Percentiles rank a stretch among this genome's conserved stretches.
phyloP scores from a whole-genome alignment of 2,113 vertebrate genomes.

The Oncorhynchus masou region DNA sequence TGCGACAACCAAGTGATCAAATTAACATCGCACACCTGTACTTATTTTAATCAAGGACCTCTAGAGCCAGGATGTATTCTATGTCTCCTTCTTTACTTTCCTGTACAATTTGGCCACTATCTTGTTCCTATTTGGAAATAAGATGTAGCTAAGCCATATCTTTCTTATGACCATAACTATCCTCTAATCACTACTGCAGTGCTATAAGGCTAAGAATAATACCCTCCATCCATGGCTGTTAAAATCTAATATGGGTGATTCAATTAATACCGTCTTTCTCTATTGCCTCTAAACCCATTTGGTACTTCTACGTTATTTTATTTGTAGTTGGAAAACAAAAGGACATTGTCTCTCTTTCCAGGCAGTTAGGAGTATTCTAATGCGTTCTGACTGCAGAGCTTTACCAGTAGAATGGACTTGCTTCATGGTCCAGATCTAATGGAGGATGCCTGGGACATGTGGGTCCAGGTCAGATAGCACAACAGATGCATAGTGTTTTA shows the following conservation, averaged over 20 bases:
- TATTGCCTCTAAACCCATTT: slow-evolving; percentile 47
- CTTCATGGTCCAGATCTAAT: slow-evolving; percentile 48
- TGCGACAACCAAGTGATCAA: no score
- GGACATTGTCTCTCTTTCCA: slow-evolving; percentile 37
- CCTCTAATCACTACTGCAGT: slow-evolving; percentile 49
- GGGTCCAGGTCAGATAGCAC: slow-evolving; percentile 24
- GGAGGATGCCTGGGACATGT: slow-evolving; percentile 42
- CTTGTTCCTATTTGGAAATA: background rate
- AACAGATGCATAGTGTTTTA: slow-evolving; percentile 33
- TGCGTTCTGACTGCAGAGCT: slow-evolving; percentile 44
- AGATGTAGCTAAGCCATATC: background rate
- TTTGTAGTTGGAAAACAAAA: slow-evolving; percentile 51
- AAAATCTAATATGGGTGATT: slow-evolving; percentile 62
- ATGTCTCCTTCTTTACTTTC: background rate
- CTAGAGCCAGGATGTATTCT: no score
- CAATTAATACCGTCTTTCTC: slow-evolving; percentile 57
- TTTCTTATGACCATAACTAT: no score
- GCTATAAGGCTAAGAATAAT: background rate
- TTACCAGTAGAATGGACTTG: slow-evolving; percentile 49
- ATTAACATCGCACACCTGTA: no score
- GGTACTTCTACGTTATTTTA: slow-evolving; percentile 50
- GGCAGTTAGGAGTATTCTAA: slow-evolving; percentile 49
- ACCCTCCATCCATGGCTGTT: slow-evolving; percentile 26
- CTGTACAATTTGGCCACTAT: background rate
- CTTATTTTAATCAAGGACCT: no score